A percentile compares a stretch with the other conserved stretches of the same genome.
These are phyloP conservation scores for Lates japonicus DNA, from an alignment of 2,797 vertebrate species.

Conservation along the genomic window DNA sequence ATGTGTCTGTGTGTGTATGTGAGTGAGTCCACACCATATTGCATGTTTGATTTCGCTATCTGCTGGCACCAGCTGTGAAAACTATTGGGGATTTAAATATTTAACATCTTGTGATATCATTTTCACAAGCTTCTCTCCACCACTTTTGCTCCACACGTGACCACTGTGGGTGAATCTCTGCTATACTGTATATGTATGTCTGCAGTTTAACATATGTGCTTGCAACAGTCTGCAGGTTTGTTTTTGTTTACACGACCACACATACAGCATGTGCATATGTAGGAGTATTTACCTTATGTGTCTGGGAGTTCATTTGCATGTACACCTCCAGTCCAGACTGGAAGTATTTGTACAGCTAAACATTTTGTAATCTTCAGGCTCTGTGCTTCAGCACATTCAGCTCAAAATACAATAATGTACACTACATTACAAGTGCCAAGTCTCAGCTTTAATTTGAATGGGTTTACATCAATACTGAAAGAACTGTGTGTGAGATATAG, in stretches of 20 bases:
- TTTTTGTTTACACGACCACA: not conserved
- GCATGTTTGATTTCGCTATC: constrained; percentile 65
- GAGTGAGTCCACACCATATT: constrained; percentile 31
- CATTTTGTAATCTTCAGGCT: not conserved
- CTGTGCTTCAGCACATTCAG: not conserved
- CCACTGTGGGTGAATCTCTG: constrained; percentile 1
- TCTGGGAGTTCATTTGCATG: not conserved
- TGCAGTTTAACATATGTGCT: not conserved
- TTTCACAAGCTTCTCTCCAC: constrained; percentile 47
- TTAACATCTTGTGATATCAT: constrained; percentile 65
- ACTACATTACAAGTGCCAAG: not conserved
- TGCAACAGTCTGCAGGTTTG: not conserved
- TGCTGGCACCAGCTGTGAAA: constrained; percentile 71
- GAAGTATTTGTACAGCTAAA: not conserved
- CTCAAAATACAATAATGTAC: not conserved
- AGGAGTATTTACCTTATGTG: not conserved
- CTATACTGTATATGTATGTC: not conserved
- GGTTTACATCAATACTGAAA: not conserved
- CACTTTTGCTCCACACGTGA: constrained; percentile 9
- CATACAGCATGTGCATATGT: not conserved
- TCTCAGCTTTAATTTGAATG: not conserved
- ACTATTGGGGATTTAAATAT: constrained; percentile 77
- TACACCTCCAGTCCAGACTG: not conserved
- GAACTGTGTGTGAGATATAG: not conserved
- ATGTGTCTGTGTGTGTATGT: constrained; percentile 14